Base-by-base conservation (phyloP, 1,140 invertebrate genomes). In the Chlorops oryzae region DNA sequence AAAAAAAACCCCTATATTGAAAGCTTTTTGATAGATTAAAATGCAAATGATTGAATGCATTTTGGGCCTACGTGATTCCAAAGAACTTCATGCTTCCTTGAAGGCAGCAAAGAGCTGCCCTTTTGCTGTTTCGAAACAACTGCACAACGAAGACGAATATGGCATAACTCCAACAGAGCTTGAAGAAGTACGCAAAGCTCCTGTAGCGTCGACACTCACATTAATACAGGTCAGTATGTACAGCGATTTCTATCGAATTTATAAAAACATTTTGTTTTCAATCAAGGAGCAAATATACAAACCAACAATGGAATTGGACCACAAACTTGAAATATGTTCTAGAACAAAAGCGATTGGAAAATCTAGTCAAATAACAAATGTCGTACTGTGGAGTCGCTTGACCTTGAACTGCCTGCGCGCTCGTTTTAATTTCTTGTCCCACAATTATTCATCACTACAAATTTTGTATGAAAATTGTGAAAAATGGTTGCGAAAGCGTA, bases 381-480 rank as follows among this genome's bases (percentile, higher is more conserved):
- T n/a, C n/a, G n/a, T n/a, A n/a, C n/a, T n/a, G n/a, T 58, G 57
- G 47, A 28, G 55, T 6, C 59, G 48, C 10, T 65, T 65, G 15
- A 35, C 54, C 6, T 32, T 65, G 7, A 65, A 65, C 5, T 59
- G 54, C 13, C 51, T 69, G 0, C 57, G 61, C 59, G 65, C 65
- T 1, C 59, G 65, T 3, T 45, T 69, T 6, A 39, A 55, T 24
- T 69, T 59, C 9, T 51, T 69, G 0, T 58, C 56, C 37, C 41
- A 62, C 6, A 47, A 64, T 2, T 43, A 54, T 21, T 58, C 58
- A 0, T 56, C 64, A 43, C 28, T 69, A n/a, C 54, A 64, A 5
- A 48, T 53, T 3, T 69, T 68, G 23, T 69, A 69, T 45, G 50
- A 34, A 5, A 28, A 38, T 32, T 45, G 63, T 1, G 44, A 52